Base-by-base conservation (phyloP, 2,888 invertebrate genomes). In the Drosophila kambysellisi region DNA sequence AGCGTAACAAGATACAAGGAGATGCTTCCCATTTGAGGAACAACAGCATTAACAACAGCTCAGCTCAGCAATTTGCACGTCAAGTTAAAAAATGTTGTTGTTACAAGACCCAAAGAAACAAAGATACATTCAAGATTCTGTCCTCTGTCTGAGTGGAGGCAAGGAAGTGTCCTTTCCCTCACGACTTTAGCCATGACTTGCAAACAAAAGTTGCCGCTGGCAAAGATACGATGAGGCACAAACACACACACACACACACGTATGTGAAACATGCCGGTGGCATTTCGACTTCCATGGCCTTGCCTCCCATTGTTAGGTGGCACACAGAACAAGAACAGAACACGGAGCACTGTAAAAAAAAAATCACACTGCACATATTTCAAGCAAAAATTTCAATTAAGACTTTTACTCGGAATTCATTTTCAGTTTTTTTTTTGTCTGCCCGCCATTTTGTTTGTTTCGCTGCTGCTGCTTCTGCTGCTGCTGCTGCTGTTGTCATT, bases 351-450 rank as follows among this genome's bases (percentile, higher is more conserved):
- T n/a, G 11, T 15, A 48, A 46, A 12, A 32, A 78, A 78, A 79
- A 79, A 79, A 82, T 82, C 81, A 71, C 76, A 65, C 57, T 72
- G 85, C 69, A 87, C 80, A 88, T 81, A 83, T 85, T 89, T 78
- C 75, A 75, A 78, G 87, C 78, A 91, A 86, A 90, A 91, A 88
- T 91, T 89, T 89, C 91, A 89, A 89, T 89, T 91, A 91, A 88
- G 88, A 89, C 90, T 86, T 90, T 82, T 75, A 67, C 81, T 81
- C 90, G 76, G 89, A 80, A 86, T 90, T 88, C 89, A 76, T 83
- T 85, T 88, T 73, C 70, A 46, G 76, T 70, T 57, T 54, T 63
- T 74, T 63, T 61, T 57, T 56, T 53, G 52, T 52, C 32, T 60
- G 54, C 60, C 73, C 74, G 63, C 68, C 68, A 74, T 70, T 63